Base-by-base conservation (phyloP, 2,113 vertebrate genomes). In the Brachirus orientalis region DNA sequence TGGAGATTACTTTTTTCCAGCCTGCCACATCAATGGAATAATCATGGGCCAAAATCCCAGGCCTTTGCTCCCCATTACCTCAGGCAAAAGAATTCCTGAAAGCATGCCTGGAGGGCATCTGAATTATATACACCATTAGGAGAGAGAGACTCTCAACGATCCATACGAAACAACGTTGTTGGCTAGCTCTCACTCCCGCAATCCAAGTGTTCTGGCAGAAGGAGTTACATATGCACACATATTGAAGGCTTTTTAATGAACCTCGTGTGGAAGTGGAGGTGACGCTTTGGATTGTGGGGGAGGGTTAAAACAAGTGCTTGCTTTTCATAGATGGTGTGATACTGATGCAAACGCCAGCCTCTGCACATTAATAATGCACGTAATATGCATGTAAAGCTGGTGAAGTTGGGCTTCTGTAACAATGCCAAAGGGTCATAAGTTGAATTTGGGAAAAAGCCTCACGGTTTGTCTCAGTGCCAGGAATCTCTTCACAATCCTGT, bases 91-190 rank as follows among this genome's bases (percentile, higher is more conserved):
- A 96, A 96, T 95, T 95, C 95, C 96, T 98, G 95, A 98, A 98
- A 98, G 96, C 94, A 92, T 96, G 96, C 97, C 97, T 97, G 93
- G 90, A 92, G 95, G 97, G 96, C 95, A 98, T 95, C 96, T 98
- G 96, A 98, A 98, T 98, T 98, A 98, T 98, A 97, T 90, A 96
- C 96, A 93, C 96, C 96, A 98, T 99, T 97, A 98, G 95, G 95
- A 95, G 95, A 92, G 92, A 77, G 93, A 93, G 94, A 91, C 94
- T 95, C 95, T 93, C 95, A 95, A 91, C 93, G 93, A 95, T 96
- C 94, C 95, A 93, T 94, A 95, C 94, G 93, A 94, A 97, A 96
- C 95, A 94, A 93, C 82, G 80, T 61, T 69, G 71, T 73, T 58
- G 74, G 79, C 82, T 70, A 46, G 72, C 79, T 69, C 94, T 91